Conservation (phyloP, 2,888 invertebrate species). For the Tetanocera ferruginea region DNA sequence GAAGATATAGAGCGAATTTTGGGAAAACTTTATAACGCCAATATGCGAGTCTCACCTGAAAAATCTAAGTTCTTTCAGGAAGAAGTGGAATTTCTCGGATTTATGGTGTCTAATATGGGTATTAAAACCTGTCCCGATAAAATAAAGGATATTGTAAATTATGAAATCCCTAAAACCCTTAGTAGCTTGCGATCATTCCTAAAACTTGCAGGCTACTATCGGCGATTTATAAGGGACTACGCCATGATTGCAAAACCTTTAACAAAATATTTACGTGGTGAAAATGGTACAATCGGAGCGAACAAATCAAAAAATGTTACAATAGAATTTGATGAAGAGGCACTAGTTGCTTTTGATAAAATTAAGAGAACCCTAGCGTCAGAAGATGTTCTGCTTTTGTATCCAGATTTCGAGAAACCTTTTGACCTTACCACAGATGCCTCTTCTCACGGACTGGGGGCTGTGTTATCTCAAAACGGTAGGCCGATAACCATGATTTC, state of each 20-base stretch:
- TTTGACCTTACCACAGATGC: conserved; percentile 44
- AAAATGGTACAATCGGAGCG: too few relatives aligned
- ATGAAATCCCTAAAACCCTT: neutral
- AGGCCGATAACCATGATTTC: conserved; percentile 37
- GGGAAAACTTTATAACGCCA: conserved; percentile 33
- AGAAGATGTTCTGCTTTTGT: conserved; percentile 40
- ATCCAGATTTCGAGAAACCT: conserved; percentile 44
- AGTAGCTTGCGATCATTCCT: conserved; percentile 33
- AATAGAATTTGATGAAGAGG: conserved; percentile 38
- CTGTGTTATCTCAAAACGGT: conserved; percentile 28
- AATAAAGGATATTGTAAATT: too few relatives aligned
- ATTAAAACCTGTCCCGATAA: neutral
- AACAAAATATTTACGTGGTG: too few relatives aligned
- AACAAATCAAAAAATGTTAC: too few relatives aligned
- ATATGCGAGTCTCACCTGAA: conserved; percentile 31
- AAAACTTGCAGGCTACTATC: conserved; percentile 1
- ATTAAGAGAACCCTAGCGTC: conserved; percentile 37
- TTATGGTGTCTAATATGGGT: neutral
- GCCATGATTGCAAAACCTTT: conserved; percentile 43
- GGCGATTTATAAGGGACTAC: conserved; percentile 31
- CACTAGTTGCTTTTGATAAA: conserved; percentile 43
- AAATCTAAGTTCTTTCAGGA: neutral
- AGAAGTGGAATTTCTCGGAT: too few relatives aligned
- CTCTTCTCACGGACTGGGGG: conserved; percentile 30
- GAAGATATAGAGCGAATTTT: too few relatives aligned